phyloP scores from a whole-genome alignment of 2,113 vertebrate species.

The Montifringilla adamsi region DNA sequence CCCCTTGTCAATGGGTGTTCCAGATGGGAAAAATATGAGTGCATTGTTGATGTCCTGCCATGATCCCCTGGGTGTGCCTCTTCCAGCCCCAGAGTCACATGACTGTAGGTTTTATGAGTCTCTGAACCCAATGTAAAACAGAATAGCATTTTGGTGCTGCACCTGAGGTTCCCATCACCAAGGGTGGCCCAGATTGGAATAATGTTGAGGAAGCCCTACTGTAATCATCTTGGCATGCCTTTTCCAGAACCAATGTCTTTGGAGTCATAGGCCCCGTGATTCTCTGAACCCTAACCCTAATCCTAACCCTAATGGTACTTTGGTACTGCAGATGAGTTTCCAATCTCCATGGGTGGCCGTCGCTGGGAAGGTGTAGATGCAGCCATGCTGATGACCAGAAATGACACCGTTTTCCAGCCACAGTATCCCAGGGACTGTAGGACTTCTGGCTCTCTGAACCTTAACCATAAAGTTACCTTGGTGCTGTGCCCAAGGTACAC shows the following conservation, averaged over 20 bases:
- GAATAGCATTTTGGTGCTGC: neutral
- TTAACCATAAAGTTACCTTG: neutral
- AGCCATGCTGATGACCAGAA: neutral
- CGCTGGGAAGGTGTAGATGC: neutral
- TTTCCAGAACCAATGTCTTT: neutral
- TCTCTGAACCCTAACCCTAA: neutral
- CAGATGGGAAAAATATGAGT: neutral
- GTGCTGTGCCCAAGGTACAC: fast-evolving
- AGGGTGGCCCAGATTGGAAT: neutral
- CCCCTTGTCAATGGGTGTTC: fast-evolving
- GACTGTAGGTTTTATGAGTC: neutral
- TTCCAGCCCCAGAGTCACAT: neutral
- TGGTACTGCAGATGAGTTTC: neutral
- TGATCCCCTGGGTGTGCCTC: too few species aligned
- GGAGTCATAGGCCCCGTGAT: neutral
- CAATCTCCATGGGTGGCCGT: fast-evolving
- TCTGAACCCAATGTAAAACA: neutral
- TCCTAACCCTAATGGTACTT: neutral
- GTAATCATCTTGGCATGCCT: too few species aligned
- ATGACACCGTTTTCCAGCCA: neutral
- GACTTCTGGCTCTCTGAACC: neutral
- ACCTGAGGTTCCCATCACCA: neutral
- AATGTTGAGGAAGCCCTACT: neutral
- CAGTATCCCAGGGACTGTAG: neutral
- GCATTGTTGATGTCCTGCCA: neutral